Evolutionary conservation across 2,113 vertebrate genomes (phyloP).

Genomic region (Gymnocephalus cernua): DNA sequence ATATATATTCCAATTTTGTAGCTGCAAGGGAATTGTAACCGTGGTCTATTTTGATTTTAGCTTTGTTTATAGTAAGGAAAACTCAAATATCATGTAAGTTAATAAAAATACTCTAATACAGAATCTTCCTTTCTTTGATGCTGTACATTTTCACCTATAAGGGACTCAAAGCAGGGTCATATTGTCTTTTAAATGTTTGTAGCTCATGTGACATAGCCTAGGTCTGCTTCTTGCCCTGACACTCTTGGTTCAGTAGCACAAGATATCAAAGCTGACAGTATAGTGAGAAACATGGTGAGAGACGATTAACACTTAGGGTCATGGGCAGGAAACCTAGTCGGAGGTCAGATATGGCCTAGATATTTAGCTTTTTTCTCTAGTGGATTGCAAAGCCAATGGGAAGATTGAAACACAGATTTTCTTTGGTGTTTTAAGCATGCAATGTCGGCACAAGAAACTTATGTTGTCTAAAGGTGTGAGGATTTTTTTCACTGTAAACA

Average conservation of each 20-base stretch:
- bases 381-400: background rate
- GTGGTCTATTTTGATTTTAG: background rate
- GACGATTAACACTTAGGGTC: conserved; percentile 18
- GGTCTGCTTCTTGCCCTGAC: background rate
- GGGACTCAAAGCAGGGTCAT: background rate
- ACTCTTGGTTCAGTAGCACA: conserved; percentile 4
- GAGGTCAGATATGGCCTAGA: conserved; percentile 14
- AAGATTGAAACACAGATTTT: background rate
- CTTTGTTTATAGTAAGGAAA: background rate
- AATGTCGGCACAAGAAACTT: background rate
- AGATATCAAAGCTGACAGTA: conserved; percentile 33
- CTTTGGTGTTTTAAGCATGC: background rate
- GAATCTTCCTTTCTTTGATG: background rate
- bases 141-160: background rate
- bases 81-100: no score
- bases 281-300: conserved; percentile 19
- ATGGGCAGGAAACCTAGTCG: conserved; percentile 1
- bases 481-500: background rate
- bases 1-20: background rate
- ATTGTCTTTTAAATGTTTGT: background rate
- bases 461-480: background rate
- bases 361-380: conserved; percentile 12
- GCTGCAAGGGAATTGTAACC: background rate
- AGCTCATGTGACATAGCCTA: conserved; percentile 27
- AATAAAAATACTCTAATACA: background rate